These are phyloP conservation scores for Aradophagus sp. DNA, from an alignment of 1,140 invertebrate species.

Conservation along the genomic window DNA sequence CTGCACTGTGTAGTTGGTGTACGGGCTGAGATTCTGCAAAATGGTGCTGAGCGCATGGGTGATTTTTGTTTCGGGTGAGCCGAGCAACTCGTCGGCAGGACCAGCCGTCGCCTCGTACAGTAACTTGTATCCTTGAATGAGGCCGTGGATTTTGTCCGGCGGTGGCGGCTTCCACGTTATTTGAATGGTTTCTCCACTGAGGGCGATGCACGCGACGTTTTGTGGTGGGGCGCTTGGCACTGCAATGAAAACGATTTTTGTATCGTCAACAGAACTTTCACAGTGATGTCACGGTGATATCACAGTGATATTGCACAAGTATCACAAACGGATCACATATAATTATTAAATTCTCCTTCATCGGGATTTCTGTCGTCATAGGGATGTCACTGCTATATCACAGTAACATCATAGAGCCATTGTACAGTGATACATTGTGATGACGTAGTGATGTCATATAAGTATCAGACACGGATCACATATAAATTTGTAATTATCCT, in stretches of 20 bases:
- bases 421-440: no score
- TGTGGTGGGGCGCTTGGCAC: slow-evolving; percentile 82
- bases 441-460: no score
- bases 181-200: slow-evolving; percentile 83
- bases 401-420: no score
- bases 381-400: no score
- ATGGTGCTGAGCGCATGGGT: slow-evolving; percentile 75
- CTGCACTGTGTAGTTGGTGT: slow-evolving; percentile 87
- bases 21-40: slow-evolving; percentile 80
- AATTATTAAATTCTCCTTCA: no score
- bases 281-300: no score
- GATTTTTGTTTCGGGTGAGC: slow-evolving; percentile 77
- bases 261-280: no score
- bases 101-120: slow-evolving; percentile 80
- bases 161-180: slow-evolving; percentile 86
- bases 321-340: no score
- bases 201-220: slow-evolving; percentile 79
- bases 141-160: slow-evolving; percentile 80
- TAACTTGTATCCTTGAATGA: slow-evolving; percentile 87
- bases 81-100: slow-evolving; percentile 64
- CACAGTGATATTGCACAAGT: no score
- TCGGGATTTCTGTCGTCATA: no score
- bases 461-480: no score
- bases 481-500: no score
- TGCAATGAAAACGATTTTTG: slow-evolving; percentile 67